These are phyloP conservation scores for Mus spretus DNA, from an alignment of 2,797 vertebrate genomes.

Conservation along the genomic window DNA sequence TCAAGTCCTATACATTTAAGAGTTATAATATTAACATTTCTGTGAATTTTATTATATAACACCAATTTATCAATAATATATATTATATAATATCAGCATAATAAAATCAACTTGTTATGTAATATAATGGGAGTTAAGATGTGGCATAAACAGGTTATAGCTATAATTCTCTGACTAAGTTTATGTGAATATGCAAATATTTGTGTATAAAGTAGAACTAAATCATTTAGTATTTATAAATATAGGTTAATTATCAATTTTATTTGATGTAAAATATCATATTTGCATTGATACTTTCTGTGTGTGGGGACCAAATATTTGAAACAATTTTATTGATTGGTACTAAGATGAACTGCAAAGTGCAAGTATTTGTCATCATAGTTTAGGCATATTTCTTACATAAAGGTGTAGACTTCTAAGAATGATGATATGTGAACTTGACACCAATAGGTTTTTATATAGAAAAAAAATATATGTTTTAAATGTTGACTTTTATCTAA, in stretches of 20 bases:
- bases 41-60: constrained; percentile 52
- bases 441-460: constrained; percentile 78
- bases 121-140: neutral
- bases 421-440: constrained; percentile 77
- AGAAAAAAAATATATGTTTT: constrained; percentile 18
- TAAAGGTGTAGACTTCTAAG: constrained; percentile 69
- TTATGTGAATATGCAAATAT: constrained; percentile 82
- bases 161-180: constrained; percentile 78
- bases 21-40: neutral
- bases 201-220: constrained; percentile 71
- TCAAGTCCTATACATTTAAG: neutral
- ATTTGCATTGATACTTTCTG: constrained; percentile 44
- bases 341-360: constrained; percentile 77
- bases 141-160: constrained; percentile 59
- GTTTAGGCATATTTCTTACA: constrained; percentile 37
- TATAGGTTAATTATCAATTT: constrained; percentile 63
- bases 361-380: constrained; percentile 36
- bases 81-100: neutral
- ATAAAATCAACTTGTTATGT: neutral
- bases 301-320: constrained; percentile 54
- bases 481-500: constrained; percentile 91
- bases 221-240: constrained; percentile 82
- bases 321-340: constrained; percentile 70
- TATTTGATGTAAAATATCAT: constrained; percentile 64
- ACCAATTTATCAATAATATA: neutral